A percentile compares a stretch with the other conserved stretches of the same genome.
These are phyloP conservation scores for Neria commutata DNA, from an alignment of 2,888 invertebrate species.

Conservation along the genomic window DNA sequence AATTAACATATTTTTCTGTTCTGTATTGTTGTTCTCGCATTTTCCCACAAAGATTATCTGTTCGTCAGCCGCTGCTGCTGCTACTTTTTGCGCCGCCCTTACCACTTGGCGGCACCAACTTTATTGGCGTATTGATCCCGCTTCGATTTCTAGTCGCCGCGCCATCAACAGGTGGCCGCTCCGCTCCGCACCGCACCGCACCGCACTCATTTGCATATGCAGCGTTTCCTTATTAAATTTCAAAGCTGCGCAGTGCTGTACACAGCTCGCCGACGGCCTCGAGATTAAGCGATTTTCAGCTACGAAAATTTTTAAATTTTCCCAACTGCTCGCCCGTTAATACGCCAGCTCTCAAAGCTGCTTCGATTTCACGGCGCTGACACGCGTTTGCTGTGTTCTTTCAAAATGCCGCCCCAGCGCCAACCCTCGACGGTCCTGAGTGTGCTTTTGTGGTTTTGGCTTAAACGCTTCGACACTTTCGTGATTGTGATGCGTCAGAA, in stretches of 20 bases:
- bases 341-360: no score
- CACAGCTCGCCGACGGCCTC: not conserved
- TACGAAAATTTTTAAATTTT: no score
- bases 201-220: slow-evolving; percentile 52
- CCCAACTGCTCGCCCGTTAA: no score
- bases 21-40: slow-evolving; percentile 48
- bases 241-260: no score
- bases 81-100: not conserved
- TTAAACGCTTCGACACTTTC: not conserved
- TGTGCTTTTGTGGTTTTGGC: not conserved
- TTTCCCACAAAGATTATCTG: slow-evolving; percentile 50
- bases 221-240: slow-evolving; percentile 50
- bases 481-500: not conserved
- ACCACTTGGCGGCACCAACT: not conserved
- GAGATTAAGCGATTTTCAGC: not conserved
- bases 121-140: not conserved
- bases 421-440: not conserved
- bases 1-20: slow-evolving; percentile 46
- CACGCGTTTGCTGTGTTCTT: no score
- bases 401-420: no score
- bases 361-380: no score
- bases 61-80: not conserved
- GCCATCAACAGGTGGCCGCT: not conserved
- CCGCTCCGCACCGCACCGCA: slow-evolving; percentile 51
- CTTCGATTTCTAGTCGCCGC: not conserved